Base-by-base conservation (phyloP, 1,140 invertebrate genomes). In the Diabrotica undecimpunctata region DNA sequence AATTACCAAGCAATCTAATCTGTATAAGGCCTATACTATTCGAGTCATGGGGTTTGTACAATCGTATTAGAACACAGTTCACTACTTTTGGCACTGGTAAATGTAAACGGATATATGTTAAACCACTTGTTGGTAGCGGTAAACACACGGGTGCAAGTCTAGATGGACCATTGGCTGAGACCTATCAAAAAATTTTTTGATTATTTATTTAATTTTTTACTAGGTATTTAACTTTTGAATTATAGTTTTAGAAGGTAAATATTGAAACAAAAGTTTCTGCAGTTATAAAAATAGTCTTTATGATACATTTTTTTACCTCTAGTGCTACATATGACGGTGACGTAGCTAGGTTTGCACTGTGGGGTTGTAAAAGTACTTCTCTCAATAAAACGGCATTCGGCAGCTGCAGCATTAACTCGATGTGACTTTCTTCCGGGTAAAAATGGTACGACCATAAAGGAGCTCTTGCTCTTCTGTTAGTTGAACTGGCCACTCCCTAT, bases 361-460 rank as follows among this genome's bases (percentile, higher is more conserved):
- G 93, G 7, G 94, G 94, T 75, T 94, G 89, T 46, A 96, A 81
- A 70, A 95, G 93, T 8, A 97, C 89, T 83, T 96, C 93, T 74
- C 87, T 89, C n/a, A 96, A 79, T 56, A 95, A 80, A 71, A 95
- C 87, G n/a, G 94, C 93, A 77, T 92, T 95, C 0, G 93, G 94
- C 69, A 96, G 79, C n/a, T 87, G 89, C 14, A 96, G 85, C 6
- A 88, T 91, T 6, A 96, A 82, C 77, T 95, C 93, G 0, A 95
- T 89, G 81, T 90, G 92, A 8, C 87, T 87, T 80, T 96, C 94
- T 70, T 94, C 92, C 0, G 92, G 92, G 79, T 93, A 94, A 80
- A 95, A 97, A 79, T 96, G 92, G 79, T 96, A 95, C 39, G 91
- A 92, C 91, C 94, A 95, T 52, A 93, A 90, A 2, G 94, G 89